Evolutionary conservation across 2,888 invertebrate genomes (phyloP).

Genomic region (Belgica antarctica): DNA sequence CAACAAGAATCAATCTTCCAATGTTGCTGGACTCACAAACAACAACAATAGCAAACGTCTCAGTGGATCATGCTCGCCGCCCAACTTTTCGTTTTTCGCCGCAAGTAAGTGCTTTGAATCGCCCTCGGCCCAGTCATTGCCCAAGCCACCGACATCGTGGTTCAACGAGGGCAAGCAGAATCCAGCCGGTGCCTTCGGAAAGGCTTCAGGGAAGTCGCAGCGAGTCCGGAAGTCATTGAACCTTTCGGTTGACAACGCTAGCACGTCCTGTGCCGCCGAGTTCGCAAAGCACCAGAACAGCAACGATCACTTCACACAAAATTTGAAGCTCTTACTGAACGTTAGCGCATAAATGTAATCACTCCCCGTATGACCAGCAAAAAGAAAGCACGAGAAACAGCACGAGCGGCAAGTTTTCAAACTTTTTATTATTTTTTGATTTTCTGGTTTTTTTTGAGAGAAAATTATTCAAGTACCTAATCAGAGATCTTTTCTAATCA

Average conservation of each 20-base stretch:
- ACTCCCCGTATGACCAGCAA: background rate
- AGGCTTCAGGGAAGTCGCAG: background rate
- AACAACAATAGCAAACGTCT: constrained; percentile 15
- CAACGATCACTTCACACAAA: constrained; percentile 58
- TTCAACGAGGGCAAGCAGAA: constrained; percentile 50
- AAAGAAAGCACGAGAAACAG: background rate
- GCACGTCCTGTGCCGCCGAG: constrained; percentile 12
- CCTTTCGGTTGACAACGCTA: background rate
- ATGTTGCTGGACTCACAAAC: constrained; percentile 3
- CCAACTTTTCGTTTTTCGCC: constrained; percentile 58
- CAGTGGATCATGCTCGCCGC: constrained; percentile 46
- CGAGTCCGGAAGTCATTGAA: constrained; percentile 12
- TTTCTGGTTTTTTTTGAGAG: background rate
- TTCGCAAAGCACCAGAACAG: background rate
- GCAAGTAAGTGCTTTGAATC: constrained; percentile 81
- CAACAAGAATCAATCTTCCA: constrained; percentile 9
- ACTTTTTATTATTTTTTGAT: background rate
- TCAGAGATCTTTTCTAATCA: too few relatives aligned
- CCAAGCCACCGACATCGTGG: constrained; percentile 80
- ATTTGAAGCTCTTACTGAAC: constrained; percentile 65
- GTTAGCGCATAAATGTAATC: constrained; percentile 56
- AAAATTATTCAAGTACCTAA: constrained; percentile 11
- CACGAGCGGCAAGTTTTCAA: constrained; percentile 15
- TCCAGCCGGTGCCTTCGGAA: background rate
- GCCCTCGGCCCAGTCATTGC: constrained; percentile 73